Conservation (phyloP, 2,888 invertebrate species). For the Phortica magna region DNA sequence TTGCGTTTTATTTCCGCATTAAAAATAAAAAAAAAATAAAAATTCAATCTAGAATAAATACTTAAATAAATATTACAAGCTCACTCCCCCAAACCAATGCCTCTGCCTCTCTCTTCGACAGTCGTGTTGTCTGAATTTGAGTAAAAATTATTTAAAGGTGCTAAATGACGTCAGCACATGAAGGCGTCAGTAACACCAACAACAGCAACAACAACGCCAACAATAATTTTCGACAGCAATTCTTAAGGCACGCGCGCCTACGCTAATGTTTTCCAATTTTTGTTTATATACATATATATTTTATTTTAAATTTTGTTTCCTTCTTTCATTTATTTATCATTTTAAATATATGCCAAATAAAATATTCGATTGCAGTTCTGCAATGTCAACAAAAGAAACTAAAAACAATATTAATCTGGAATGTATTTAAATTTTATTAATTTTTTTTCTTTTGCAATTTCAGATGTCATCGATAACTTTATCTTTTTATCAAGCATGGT, state of each 20-base stretch:
- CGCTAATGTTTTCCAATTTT: not conserved
- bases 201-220: not conserved
- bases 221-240: not conserved
- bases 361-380: constrained; percentile 14
- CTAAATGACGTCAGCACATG: constrained; percentile 25
- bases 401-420: constrained; percentile 26
- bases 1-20: constrained; percentile 27
- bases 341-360: constrained; percentile 45
- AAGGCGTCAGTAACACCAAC: not conserved
- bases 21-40: not conserved
- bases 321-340: constrained; percentile 1
- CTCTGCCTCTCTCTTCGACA: not conserved
- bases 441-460: constrained; percentile 30
- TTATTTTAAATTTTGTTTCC: not conserved
- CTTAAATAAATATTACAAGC: not conserved
- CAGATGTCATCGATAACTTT: constrained; percentile 20
- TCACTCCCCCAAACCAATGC: not conserved
- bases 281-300: not conserved
- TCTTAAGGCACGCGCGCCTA: not conserved
- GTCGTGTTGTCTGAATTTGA: not conserved
- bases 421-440: not conserved
- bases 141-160: constrained; percentile 9
- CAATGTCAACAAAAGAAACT: constrained; percentile 15
- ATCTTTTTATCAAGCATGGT: not conserved
- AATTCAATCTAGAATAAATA: not conserved